These are phyloP conservation scores for Hydra vulgaris DNA, from an alignment of 30 jellyfish, hydroid and myxozoan species.

Conservation along the genomic window DNA sequence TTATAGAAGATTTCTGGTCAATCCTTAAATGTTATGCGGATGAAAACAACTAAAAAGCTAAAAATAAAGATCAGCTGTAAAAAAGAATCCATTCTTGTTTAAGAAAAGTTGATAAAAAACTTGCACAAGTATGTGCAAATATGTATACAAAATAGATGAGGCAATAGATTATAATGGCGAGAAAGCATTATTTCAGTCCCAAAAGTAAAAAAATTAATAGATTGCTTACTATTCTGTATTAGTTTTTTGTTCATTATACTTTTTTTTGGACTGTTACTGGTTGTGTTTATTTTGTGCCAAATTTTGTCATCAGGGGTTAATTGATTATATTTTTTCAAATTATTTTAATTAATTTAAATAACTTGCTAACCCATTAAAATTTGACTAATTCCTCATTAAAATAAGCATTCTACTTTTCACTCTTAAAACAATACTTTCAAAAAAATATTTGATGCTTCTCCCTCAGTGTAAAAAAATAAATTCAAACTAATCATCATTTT, in stretches of 20 bases:
- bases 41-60: not conserved
- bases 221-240: not conserved
- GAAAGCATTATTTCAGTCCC: not conserved
- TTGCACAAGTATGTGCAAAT: not conserved
- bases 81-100: not conserved
- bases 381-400: no score
- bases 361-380: no score
- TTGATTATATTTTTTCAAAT: no score
- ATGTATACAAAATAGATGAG: not conserved
- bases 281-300: not conserved
- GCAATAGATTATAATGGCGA: not conserved
- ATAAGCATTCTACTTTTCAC: no score
- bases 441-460: no score
- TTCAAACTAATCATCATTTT: no score
- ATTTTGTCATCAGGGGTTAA: not conserved
- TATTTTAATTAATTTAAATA: no score
- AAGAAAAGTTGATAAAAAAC: not conserved
- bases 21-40: not conserved
- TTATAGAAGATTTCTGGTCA: not conserved
- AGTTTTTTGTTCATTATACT: not conserved
- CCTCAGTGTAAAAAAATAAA: no score
- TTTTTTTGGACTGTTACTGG: not conserved
- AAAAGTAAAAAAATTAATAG: not conserved
- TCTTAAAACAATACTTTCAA: no score
- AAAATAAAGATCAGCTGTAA: not conserved